phyloP scores from a whole-genome alignment of 2,113 vertebrate species.

The Empidonax traillii region DNA sequence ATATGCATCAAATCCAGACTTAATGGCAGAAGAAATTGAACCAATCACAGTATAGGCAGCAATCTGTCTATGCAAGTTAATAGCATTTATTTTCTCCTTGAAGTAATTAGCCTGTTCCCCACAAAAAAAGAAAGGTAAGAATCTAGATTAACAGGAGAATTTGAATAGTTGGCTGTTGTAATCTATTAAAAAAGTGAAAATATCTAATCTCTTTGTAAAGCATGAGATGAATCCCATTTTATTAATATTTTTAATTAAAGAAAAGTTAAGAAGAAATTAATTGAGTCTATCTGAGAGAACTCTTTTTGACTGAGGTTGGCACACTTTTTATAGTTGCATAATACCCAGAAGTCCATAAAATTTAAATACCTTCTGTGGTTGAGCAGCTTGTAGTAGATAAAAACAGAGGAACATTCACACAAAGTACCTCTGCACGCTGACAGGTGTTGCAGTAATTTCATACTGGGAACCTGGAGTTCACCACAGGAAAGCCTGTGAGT shows the following conservation, averaged over 20 bases:
- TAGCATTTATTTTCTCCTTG: neutral
- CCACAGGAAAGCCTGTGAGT: conserved; percentile 31
- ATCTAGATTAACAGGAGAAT: neutral
- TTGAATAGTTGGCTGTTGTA: neutral
- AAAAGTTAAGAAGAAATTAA: neutral
- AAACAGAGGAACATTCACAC: neutral
- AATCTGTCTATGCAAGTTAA: neutral
- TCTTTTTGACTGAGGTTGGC: neutral
- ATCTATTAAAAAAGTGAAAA: neutral
- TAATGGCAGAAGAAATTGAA: neutral
- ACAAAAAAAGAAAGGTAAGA: neutral
- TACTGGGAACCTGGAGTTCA: conserved; percentile 23
- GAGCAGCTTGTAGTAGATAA: neutral
- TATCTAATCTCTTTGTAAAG: neutral
- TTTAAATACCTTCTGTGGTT: neutral
- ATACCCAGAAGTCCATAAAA: conserved; percentile 17
- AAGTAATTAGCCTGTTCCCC: neutral
- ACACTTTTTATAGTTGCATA: neutral
- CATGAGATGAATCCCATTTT: neutral
- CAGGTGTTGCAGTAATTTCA: conserved; percentile 51
- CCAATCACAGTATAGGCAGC: neutral
- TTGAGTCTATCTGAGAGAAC: neutral
- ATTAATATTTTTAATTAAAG: neutral
- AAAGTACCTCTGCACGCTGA: conserved; percentile 1
- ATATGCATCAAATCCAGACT: neutral